phyloP scores from a whole-genome alignment of 2,888 invertebrate genomes.

The Lissocephala sabroskyi region DNA sequence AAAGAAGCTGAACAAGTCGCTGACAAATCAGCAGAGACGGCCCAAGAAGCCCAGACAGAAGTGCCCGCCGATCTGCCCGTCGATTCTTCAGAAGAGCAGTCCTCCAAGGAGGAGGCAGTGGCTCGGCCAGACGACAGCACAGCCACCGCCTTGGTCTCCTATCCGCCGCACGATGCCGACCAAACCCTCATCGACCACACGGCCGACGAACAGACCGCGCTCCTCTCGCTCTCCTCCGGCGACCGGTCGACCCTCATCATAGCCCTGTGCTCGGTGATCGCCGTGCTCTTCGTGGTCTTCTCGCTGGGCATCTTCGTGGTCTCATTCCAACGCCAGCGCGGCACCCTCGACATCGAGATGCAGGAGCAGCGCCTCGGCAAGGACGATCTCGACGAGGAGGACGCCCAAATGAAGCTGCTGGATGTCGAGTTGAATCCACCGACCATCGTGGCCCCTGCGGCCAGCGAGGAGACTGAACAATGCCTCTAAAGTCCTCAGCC shows the following conservation, averaged over 20 bases:
- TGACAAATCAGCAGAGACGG: not conserved
- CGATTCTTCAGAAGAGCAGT: constrained; percentile 32
- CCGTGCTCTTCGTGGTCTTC: constrained; percentile 55
- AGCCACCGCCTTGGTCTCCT: constrained; percentile 49
- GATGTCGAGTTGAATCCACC: constrained; percentile 56
- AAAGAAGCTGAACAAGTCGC: constrained; percentile 5
- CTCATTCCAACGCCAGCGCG: constrained; percentile 66
- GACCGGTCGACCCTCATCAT: constrained; percentile 58
- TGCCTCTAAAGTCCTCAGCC: constrained; percentile 38
- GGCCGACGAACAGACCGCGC: constrained; percentile 60
- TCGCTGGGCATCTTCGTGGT: constrained; percentile 61
- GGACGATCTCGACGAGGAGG: constrained; percentile 64
- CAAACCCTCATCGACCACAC: constrained; percentile 59
- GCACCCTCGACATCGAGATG: constrained; percentile 69
- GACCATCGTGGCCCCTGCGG: constrained; percentile 36
- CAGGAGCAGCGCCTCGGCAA: constrained; percentile 68
- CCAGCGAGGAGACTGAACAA: constrained; percentile 54
- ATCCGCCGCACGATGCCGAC: constrained; percentile 51
- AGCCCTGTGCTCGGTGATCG: constrained; percentile 58
- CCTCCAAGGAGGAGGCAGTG: constrained; percentile 28
- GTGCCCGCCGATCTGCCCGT: too few relatives aligned
- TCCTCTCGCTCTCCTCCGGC: constrained; percentile 38
- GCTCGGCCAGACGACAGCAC: constrained; percentile 42
- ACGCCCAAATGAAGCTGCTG: constrained; percentile 59
- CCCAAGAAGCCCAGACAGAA: not conserved